phyloP scores from a whole-genome alignment of 2,888 invertebrate species.

The Neoascia interrupta region DNA sequence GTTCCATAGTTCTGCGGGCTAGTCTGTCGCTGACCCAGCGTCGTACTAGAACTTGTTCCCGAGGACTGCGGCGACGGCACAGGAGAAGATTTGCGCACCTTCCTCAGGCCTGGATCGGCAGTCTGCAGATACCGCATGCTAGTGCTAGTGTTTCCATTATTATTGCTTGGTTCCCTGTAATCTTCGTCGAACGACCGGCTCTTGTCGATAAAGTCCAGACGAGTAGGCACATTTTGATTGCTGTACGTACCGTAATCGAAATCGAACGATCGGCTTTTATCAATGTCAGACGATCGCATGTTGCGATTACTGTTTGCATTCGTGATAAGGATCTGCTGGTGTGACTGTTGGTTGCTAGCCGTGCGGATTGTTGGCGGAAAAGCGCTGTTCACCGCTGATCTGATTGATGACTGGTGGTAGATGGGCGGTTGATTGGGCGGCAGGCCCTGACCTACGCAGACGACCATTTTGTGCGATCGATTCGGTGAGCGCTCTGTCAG shows the following conservation, averaged over 20 bases:
- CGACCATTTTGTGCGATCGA: slow-evolving; percentile 78
- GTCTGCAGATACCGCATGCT: slow-evolving; percentile 74
- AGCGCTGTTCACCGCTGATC: slow-evolving; percentile 71
- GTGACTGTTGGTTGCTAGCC: slow-evolving; percentile 71
- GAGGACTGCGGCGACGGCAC: slow-evolving; percentile 77
- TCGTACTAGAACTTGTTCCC: slow-evolving; percentile 60
- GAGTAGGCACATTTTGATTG: slow-evolving; percentile 74
- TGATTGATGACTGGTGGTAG: slow-evolving; percentile 71
- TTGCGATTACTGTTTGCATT: slow-evolving; percentile 60
- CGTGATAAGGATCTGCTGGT: slow-evolving; percentile 72
- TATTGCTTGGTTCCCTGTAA: slow-evolving; percentile 76
- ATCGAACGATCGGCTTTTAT: slow-evolving; percentile 79
- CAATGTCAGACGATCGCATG: slow-evolving; percentile 73
- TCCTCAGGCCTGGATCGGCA: slow-evolving; percentile 51
- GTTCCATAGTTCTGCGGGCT: slow-evolving; percentile 79
- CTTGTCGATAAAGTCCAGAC: slow-evolving; percentile 77
- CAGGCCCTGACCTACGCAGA: slow-evolving; percentile 73
- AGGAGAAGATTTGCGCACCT: slow-evolving; percentile 74
- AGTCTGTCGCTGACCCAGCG: slow-evolving; percentile 72
- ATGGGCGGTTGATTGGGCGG: slow-evolving; percentile 62
- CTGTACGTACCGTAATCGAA: slow-evolving; percentile 77
- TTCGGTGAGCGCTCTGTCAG: slow-evolving; percentile 83
- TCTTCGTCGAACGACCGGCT: slow-evolving; percentile 79
- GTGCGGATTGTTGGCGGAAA: slow-evolving; percentile 76
- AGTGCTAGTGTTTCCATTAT: slow-evolving; percentile 70